Evolutionary conservation across 2,797 vertebrate genomes (phyloP).

Genomic region (Crocodylus rhombifer): DNA sequence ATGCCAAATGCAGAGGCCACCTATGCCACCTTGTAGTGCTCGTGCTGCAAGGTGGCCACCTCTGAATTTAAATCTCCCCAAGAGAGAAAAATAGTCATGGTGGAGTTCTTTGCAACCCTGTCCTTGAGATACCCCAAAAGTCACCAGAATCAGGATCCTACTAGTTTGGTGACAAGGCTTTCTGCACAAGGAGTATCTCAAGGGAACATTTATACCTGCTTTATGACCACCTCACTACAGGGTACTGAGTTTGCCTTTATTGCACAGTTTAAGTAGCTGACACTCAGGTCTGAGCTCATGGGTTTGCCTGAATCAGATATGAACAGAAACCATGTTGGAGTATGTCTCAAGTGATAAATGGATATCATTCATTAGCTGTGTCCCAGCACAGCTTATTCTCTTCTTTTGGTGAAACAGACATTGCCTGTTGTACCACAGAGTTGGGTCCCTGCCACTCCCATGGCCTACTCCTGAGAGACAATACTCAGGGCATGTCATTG

Average conservation of each 20-base stretch:
- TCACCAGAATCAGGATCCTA: not conserved
- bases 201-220: not conserved
- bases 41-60: no score
- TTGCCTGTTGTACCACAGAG: no score
- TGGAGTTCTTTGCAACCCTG: not conserved
- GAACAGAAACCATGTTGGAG: not conserved
- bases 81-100: not conserved
- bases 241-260: not conserved
- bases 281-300: fast-evolving
- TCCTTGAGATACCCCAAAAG: fast-evolving
- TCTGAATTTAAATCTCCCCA: not conserved
- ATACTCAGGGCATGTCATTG: no score
- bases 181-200: not conserved
- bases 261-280: not conserved
- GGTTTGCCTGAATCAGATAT: not conserved
- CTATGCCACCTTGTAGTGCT: no score
- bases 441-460: no score
- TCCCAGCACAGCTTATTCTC: no score
- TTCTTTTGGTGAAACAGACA: no score
- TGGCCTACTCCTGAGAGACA: no score
- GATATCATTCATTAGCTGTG: no score
- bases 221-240: not conserved
- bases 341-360: no score
- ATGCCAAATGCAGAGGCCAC: no score
- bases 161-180: not conserved